These are phyloP conservation scores for Halocynthia aurantium DNA, from an alignment of 23 tunicate genomes.

Conservation along the genomic window DNA sequence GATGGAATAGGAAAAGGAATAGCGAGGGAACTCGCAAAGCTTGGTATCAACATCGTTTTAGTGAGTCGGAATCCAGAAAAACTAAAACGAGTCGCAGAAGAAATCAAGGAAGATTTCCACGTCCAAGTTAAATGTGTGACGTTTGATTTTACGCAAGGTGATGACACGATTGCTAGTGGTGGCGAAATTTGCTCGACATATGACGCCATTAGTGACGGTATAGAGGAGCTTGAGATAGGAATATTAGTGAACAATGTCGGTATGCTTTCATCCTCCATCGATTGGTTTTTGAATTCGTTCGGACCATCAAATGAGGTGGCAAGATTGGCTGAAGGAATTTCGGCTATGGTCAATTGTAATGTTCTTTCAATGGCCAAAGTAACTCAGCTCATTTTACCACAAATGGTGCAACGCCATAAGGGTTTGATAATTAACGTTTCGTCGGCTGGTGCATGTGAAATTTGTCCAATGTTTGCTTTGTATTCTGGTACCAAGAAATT, in stretches of 20 bases:
- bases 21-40: constrained; percentile 50
- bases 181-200: constrained; percentile 32
- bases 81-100: constrained; percentile 34
- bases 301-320: neutral
- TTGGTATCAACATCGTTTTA: constrained; percentile 64
- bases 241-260: constrained; percentile 80
- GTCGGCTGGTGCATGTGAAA: constrained; percentile 55
- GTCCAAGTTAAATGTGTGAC: constrained; percentile 42
- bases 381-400: constrained; percentile 54
- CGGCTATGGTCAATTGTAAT: constrained; percentile 38
- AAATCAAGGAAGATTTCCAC: constrained; percentile 30
- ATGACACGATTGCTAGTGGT: constrained; percentile 8
- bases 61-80: constrained; percentile 73
- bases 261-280: constrained; percentile 28
- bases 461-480: constrained; percentile 48
- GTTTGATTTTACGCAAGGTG: constrained; percentile 54
- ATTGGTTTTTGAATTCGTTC: constrained; percentile 22
- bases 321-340: constrained; percentile 16
- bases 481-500: constrained; percentile 77
- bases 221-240: constrained; percentile 53
- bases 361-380: constrained; percentile 50
- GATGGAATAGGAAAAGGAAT: constrained; percentile 86
- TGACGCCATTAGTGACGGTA: constrained; percentile 27
- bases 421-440: constrained; percentile 75
- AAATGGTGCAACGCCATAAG: constrained; percentile 31